Conservation (phyloP, 2,113 vertebrate species). For the Australoheros scitulus region DNA sequence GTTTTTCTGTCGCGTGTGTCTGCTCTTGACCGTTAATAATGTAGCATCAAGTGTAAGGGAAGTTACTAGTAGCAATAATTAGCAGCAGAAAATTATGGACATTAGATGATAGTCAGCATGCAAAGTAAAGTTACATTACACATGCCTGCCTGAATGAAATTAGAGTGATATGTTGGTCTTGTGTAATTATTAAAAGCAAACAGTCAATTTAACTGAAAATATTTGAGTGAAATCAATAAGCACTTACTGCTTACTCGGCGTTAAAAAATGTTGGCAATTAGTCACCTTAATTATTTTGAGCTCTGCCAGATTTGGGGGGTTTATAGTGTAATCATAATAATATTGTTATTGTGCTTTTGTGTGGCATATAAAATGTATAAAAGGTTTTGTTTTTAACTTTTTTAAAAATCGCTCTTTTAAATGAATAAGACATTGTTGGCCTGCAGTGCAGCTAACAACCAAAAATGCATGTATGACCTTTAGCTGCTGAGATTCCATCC, state of each 20-base stretch:
- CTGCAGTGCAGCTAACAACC: slow-evolving; percentile 10
- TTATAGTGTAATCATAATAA: background rate
- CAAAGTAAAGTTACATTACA: too few species aligned
- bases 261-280: too few species aligned
- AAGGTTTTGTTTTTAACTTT: background rate
- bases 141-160: background rate
- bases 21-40: background rate
- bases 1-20: background rate
- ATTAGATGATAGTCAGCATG: background rate
- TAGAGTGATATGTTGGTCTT: background rate
- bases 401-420: background rate
- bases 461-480: slow-evolving; percentile 33
- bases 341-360: background rate
- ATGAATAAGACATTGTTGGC: background rate
- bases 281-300: too few species aligned
- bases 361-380: too few species aligned
- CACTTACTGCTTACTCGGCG: background rate
- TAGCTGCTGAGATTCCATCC: slow-evolving; percentile 40
- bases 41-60: background rate
- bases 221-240: background rate
- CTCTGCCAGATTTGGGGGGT: background rate
- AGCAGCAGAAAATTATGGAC: background rate
- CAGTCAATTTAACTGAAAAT: background rate
- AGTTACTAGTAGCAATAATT: background rate
- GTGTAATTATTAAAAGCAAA: background rate